phyloP scores from a whole-genome alignment of 1,140 invertebrate genomes.

The Solenopsis fugax region DNA sequence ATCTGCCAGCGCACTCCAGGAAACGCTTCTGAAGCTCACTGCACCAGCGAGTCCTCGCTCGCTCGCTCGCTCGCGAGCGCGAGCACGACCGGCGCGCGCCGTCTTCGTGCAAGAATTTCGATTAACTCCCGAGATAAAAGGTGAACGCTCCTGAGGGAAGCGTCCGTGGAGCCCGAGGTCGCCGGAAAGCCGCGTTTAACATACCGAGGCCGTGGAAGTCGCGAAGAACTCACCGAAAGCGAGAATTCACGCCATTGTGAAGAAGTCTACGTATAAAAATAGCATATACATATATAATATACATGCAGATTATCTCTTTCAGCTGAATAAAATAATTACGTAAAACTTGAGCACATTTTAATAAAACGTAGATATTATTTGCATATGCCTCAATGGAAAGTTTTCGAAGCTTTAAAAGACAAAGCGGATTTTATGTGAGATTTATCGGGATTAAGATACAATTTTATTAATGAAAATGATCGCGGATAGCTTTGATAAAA shows the following conservation, averaged over 20 bases:
- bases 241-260: conserved; percentile 18
- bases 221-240: conserved; percentile 23
- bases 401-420: neutral
- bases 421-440: neutral
- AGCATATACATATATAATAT: neutral
- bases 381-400: neutral
- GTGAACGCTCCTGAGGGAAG: conserved; percentile 78
- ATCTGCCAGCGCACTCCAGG: conserved; percentile 64
- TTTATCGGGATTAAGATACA: neutral
- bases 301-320: neutral
- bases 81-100: conserved; percentile 54
- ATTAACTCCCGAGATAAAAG: conserved; percentile 79
- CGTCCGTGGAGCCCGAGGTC: conserved; percentile 61
- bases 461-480: neutral
- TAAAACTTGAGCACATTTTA: neutral
- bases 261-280: conserved; percentile 8
- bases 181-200: conserved; percentile 66
- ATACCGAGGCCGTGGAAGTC: conserved; percentile 57
- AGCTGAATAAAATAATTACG: neutral
- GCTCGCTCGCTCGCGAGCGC: conserved; percentile 44
- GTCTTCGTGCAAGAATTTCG: conserved; percentile 81
- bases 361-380: neutral
- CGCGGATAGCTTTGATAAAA: neutral
- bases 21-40: conserved; percentile 65
- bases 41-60: conserved; percentile 28